Evolutionary conservation across 2,888 invertebrate genomes (phyloP), one percentile per base, ranked within the genome.

Genomic region (Platycnemis pennipes): DNA sequence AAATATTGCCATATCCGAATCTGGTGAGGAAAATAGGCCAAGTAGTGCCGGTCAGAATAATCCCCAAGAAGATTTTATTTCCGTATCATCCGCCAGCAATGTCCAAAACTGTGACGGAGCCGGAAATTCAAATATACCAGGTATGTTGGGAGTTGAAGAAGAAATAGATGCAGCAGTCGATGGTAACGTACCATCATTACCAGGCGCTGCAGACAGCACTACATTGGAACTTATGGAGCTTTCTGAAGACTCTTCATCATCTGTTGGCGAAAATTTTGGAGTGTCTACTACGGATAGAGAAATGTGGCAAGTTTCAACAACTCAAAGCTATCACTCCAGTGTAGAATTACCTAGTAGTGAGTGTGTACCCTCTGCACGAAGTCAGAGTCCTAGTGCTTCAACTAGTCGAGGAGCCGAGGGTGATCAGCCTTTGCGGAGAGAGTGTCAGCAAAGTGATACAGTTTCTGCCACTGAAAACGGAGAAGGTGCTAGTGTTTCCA

Each of bases 81-180:
- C 91, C 0, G 91, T 91, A 11, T 91, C 91, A 63, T 91, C 91
- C 44, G 91, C 91, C 1, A 91, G 56, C 44, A 91, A 91, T 91
- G 91, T 69, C 49, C 91, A 91, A 91, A 91, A 91, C n/a, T 63
- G 63, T 45, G 91, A 91, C 44, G 91, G 91, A n/a, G 91, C 91
- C 5, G 91, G 91, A 3, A 91, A 91, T 13, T 91, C 91, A 37
- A 91, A 91, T 26, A 69, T 91, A 91, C 63, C 91, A 11, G 91
- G 42, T 63, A 63, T 91, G 4, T 44, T 91, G 11, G 91, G 69
- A 11, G 63, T 63, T 13, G 63, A 91, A 42, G 91, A 91, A 53
- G 91, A 69, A 26, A 13, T 91, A 19, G 91, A 91, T n/a, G 63
- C 91, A 63, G 91, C 91, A 44, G 91, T 91, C 19, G 91, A 91